Conservation (phyloP, 2,113 vertebrate species). For the Limanda limanda region DNA sequence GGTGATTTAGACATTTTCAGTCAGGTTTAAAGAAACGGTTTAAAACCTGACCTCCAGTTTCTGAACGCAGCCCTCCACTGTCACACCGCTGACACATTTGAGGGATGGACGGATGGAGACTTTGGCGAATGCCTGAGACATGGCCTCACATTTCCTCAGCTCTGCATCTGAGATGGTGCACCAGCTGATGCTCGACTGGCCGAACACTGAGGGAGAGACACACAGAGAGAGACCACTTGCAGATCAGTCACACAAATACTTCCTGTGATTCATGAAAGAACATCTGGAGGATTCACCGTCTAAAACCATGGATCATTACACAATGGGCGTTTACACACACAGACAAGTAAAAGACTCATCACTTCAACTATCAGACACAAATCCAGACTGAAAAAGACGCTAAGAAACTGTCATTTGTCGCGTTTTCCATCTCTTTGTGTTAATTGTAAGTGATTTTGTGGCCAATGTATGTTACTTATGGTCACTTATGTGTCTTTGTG, state of each 20-base stretch:
- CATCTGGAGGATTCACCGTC: background rate
- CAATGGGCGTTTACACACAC: too few relatives aligned
- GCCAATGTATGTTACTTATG: too few relatives aligned
- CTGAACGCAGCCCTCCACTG: constrained; percentile 78
- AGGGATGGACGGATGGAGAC: constrained; percentile 84
- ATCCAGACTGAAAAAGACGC: too few relatives aligned
- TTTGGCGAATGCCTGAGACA: constrained; percentile 85
- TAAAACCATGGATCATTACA: background rate
- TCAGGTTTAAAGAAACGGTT: background rate
- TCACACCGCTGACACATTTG: constrained; percentile 77
- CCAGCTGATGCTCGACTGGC: constrained; percentile 85
- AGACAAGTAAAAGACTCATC: too few relatives aligned
- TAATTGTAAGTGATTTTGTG: too few relatives aligned
- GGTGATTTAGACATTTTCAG: background rate
- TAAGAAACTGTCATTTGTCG: too few relatives aligned
- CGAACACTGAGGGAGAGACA: constrained; percentile 67
- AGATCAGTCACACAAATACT: background rate
- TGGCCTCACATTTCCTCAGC: constrained; percentile 86
- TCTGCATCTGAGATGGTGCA: constrained; percentile 87
- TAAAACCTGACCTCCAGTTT: constrained; percentile 85
- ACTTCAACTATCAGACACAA: too few relatives aligned
- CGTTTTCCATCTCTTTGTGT: too few relatives aligned
- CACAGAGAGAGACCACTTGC: background rate
- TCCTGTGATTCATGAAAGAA: background rate
- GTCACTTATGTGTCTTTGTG: too few relatives aligned